Conservation (phyloP, 2,797 vertebrate genomes). For the Cossypha niveicapilla region DNA sequence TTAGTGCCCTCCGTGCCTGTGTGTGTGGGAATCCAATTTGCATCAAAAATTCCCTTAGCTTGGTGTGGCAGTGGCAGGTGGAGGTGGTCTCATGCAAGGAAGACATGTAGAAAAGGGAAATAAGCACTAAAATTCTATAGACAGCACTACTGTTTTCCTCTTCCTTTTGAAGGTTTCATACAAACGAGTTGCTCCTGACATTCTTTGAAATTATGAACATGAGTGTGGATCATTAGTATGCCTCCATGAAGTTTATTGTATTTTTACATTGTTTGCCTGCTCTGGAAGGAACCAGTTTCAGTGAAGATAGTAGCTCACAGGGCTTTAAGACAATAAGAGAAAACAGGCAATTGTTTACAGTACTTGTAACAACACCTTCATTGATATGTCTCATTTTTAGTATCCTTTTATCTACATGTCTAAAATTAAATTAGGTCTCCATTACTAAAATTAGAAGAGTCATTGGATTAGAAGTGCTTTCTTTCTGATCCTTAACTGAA, state of each 20-base stretch:
- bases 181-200: background rate
- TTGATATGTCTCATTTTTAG: slow-evolving; percentile 35
- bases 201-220: background rate
- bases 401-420: slow-evolving; percentile 63
- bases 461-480: slow-evolving; percentile 65
- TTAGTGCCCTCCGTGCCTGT: accelerated
- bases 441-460: slow-evolving; percentile 75
- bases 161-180: background rate
- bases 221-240: background rate
- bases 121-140: background rate
- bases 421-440: slow-evolving; percentile 75
- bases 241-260: background rate
- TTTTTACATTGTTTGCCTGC: background rate
- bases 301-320: background rate
- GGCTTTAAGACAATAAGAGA: background rate
- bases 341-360: slow-evolving; percentile 8
- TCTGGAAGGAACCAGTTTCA: background rate
- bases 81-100: background rate
- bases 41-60: background rate
- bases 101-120: background rate
- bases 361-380: slow-evolving; percentile 48
- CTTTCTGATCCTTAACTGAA: slow-evolving; percentile 58
- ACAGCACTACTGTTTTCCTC: background rate
- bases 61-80: background rate
- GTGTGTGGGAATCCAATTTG: background rate